Percentiles rank a stretch among this genome's conserved stretches.
Evolutionary conservation across 2,113 vertebrate genomes (phyloP).

Genomic region (Ceratotherium simum): DNA sequence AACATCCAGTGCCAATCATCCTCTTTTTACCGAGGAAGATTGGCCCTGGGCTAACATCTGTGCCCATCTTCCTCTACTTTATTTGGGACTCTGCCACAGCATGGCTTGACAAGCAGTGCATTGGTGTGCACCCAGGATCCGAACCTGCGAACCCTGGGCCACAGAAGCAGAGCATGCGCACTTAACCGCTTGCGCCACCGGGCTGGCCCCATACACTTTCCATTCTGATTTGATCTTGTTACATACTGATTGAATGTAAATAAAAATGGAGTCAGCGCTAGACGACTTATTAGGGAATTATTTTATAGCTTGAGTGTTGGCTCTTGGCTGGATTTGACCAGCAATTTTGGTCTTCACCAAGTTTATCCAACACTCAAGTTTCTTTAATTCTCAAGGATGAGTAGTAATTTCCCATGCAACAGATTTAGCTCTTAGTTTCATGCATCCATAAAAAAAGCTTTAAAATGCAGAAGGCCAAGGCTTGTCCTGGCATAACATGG

Average conservation of each 20-base stretch:
- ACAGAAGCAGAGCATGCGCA: no score
- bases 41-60: no score
- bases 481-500: background rate
- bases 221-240: background rate
- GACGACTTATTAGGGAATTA: background rate
- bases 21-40: no score
- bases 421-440: slow-evolving; percentile 40
- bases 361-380: background rate
- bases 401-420: background rate
- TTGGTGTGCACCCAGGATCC: no score
- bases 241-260: background rate
- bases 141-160: no score
- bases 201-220: background rate
- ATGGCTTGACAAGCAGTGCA: no score
- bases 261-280: background rate
- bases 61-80: no score
- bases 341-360: slow-evolving; percentile 1
- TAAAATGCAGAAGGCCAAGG: background rate
- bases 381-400: background rate
- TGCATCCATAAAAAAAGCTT: background rate
- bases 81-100: no score
- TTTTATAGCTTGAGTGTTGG: background rate
- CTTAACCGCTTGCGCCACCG: no score
- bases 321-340: background rate
- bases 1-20: no score